These are phyloP conservation scores for Orientallactaga bullata DNA, from an alignment of 2,113 vertebrate genomes.

Conservation along the genomic window DNA sequence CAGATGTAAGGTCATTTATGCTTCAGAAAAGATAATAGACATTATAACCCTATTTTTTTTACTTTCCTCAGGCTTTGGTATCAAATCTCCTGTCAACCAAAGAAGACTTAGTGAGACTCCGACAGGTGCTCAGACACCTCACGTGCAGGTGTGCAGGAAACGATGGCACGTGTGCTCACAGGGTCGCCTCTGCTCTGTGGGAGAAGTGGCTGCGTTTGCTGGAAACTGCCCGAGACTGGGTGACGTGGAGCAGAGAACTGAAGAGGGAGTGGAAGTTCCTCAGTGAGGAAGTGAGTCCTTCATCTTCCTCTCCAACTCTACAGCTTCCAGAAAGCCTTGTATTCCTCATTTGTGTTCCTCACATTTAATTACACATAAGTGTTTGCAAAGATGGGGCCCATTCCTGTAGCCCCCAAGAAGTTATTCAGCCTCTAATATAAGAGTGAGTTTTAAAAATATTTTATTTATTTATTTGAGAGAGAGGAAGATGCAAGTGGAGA, in stretches of 20 bases:
- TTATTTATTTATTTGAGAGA: no score
- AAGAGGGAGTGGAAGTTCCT: conserved; percentile 92
- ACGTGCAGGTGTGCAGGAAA: conserved; percentile 54
- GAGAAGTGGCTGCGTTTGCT: conserved; percentile 86
- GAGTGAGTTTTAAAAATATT: background rate
- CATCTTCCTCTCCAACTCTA: background rate
- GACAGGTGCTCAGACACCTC: conserved; percentile 78
- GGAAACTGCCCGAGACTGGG: conserved; percentile 84
- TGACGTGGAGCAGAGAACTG: conserved; percentile 85
- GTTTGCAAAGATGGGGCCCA: background rate
- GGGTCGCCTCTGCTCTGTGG: conserved; percentile 83
- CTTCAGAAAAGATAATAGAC: background rate
- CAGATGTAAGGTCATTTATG: background rate
- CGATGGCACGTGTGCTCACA: background rate
- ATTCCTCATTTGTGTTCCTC: background rate
- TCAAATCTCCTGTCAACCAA: conserved; percentile 84
- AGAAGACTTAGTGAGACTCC: conserved; percentile 85
- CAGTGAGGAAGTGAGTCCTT: conserved; percentile 89
- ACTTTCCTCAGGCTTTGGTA: conserved; percentile 81
- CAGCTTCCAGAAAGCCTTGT: background rate
- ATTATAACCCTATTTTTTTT: conserved; percentile 33
- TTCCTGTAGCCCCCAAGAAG: background rate
- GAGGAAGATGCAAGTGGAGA: no score
- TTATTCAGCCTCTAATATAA: background rate
- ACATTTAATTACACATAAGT: no score